phyloP scores from a whole-genome alignment of 2,113 vertebrate genomes.

The Ammodytes marinus region DNA sequence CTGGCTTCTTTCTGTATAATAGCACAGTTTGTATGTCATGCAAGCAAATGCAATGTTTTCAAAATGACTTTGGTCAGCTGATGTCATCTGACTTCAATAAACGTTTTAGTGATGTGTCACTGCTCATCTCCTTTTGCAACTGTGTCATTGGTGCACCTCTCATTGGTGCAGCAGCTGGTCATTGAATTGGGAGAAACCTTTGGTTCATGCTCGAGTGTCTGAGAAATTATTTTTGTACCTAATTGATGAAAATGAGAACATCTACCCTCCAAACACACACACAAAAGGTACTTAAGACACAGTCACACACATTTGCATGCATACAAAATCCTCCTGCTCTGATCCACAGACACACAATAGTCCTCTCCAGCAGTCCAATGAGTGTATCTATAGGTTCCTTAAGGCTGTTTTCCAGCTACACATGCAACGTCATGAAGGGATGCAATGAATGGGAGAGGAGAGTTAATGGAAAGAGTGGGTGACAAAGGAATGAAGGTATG shows the following conservation, averaged over 20 bases:
- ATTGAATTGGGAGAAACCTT: conserved; percentile 39
- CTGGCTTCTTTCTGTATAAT: not conserved
- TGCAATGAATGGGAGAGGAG: conserved; percentile 23
- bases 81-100: conserved; percentile 17
- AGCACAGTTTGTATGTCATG: not conserved
- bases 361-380: conserved; percentile 7
- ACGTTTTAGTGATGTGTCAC: conserved; percentile 12
- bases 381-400: conserved; percentile 32
- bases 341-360: not conserved
- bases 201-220: conserved; percentile 31
- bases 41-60: not conserved
- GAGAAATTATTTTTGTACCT: conserved; percentile 5
- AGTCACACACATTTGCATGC: not conserved
- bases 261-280: not conserved
- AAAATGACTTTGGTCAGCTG: conserved; percentile 1
- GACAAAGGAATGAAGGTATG: conserved; percentile 33
- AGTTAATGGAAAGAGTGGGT: conserved; percentile 52
- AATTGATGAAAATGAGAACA: conserved; percentile 18
- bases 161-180: conserved; percentile 32
- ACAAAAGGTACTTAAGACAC: not conserved
- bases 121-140: conserved; percentile 32
- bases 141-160: conserved; percentile 30
- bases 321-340: conserved; percentile 5
- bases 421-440: not conserved
- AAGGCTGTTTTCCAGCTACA: conserved; percentile 6